These are phyloP conservation scores for Phalangium opilio DNA, from an alignment of 2,888 invertebrate genomes.

Conservation along the genomic window DNA sequence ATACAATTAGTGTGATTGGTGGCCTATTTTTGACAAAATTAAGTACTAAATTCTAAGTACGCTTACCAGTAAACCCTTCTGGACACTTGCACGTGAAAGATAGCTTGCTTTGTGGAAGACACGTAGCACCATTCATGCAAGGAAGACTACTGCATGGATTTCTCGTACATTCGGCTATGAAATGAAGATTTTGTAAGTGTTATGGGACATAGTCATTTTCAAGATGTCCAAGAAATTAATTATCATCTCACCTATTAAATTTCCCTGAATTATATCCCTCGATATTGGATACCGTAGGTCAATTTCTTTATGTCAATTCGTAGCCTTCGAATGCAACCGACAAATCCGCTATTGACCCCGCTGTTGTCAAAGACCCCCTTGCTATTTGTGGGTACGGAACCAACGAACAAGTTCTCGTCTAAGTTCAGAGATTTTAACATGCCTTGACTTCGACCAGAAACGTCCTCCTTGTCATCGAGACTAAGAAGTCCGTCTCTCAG, in stretches of 20 bases:
- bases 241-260: slow-evolving; percentile 27
- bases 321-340: slow-evolving; percentile 67
- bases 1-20: too few species aligned
- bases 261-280: slow-evolving; percentile 28
- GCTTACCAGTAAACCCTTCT: slow-evolving; percentile 41
- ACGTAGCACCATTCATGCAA: slow-evolving; percentile 59
- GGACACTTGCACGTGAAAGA: slow-evolving; percentile 41
- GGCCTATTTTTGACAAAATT: too few species aligned
- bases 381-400: slow-evolving; percentile 57
- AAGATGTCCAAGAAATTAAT: not conserved
- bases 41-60: too few species aligned
- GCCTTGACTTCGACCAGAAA: slow-evolving; percentile 61
- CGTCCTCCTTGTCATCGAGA: slow-evolving; percentile 59
- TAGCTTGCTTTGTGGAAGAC: slow-evolving; percentile 47
- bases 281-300: slow-evolving; percentile 38
- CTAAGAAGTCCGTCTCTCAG: slow-evolving; percentile 58
- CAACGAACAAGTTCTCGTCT: slow-evolving; percentile 60
- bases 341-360: slow-evolving; percentile 59
- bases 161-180: slow-evolving; percentile 46
- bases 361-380: slow-evolving; percentile 67
- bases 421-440: slow-evolving; percentile 64
- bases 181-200: not conserved
- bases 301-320: slow-evolving; percentile 54
- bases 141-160: slow-evolving; percentile 67
- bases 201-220: too few species aligned